These are phyloP conservation scores for Cetonia aurata DNA, from an alignment of 2,888 invertebrate genomes.

Conservation along the genomic window DNA sequence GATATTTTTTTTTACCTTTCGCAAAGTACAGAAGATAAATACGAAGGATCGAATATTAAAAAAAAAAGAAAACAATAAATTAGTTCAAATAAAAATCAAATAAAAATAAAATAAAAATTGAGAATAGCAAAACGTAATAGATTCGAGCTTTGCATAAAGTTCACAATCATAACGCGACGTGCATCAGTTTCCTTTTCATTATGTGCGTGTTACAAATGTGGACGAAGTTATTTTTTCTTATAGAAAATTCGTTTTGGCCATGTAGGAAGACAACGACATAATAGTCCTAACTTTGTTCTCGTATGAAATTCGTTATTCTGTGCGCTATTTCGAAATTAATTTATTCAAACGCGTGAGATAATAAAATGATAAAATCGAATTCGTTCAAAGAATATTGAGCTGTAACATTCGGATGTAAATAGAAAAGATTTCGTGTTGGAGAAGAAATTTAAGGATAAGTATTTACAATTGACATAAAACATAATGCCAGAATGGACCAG, in stretches of 20 bases:
- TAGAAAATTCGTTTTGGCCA: slow-evolving; percentile 56
- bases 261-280: slow-evolving; percentile 55
- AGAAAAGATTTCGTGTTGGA: slow-evolving; percentile 19
- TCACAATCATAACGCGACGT: slow-evolving; percentile 47
- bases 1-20: slow-evolving; percentile 36
- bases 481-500: slow-evolving; percentile 33
- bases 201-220: slow-evolving; percentile 15
- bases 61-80: slow-evolving; percentile 41
- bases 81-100: slow-evolving; percentile 36
- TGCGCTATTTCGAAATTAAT: too few relatives aligned
- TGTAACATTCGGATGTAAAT: slow-evolving; percentile 12
- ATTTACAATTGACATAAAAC: slow-evolving; percentile 43
- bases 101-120: slow-evolving; percentile 40
- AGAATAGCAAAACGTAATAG: slow-evolving; percentile 24
- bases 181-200: slow-evolving; percentile 54
- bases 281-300: slow-evolving; percentile 36
- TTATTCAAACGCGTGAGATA: background rate
- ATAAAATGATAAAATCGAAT: background rate
- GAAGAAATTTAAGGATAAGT: slow-evolving; percentile 45
- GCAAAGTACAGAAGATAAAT: slow-evolving; percentile 40
- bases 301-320: background rate
- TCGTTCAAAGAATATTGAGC: slow-evolving; percentile 9
- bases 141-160: slow-evolving; percentile 42
- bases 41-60: slow-evolving; percentile 41
- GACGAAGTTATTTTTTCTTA: slow-evolving; percentile 12